A percentile compares a stretch with the other conserved stretches of the same genome.
These are phyloP conservation scores for Cryptocephalus primarius DNA, from an alignment of 2,888 invertebrate genomes.

Conservation along the genomic window DNA sequence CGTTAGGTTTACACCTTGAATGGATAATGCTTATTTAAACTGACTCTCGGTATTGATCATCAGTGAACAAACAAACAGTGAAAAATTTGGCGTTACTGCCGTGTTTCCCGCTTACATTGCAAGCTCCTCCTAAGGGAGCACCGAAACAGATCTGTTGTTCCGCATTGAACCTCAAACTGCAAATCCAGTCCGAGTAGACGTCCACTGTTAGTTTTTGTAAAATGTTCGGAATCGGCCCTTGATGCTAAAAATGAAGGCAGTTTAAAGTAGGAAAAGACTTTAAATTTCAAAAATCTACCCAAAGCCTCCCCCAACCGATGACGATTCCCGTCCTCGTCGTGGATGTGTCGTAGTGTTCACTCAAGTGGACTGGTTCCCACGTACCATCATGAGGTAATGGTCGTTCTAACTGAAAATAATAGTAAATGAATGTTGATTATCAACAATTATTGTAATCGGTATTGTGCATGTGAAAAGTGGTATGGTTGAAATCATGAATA, in stretches of 20 bases:
- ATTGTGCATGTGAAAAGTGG: no score
- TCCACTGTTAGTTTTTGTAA: constrained; percentile 7
- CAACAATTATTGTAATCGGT: no score
- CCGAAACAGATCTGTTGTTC: constrained; percentile 10
- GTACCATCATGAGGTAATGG: neutral
- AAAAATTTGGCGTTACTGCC: neutral
- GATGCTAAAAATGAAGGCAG: neutral
- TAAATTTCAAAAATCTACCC: neutral
- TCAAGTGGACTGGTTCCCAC: constrained; percentile 4
- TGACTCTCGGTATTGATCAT: no score
- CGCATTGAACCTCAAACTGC: constrained; percentile 1
- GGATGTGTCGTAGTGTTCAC: constrained; percentile 2
- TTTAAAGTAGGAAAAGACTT: no score
- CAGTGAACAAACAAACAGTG: no score
- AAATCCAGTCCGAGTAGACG: constrained; percentile 1
- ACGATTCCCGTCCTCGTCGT: constrained; percentile 1
- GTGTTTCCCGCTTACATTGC: constrained; percentile 3
- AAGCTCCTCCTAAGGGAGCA: constrained; percentile 3
- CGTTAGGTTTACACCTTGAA: no score
- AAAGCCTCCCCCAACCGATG: constrained; percentile 7
- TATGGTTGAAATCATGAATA: no score
- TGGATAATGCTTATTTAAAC: no score
- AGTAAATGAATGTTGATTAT: no score
- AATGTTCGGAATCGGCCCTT: constrained; percentile 3
- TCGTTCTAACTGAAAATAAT: neutral